Evolutionary conservation across 2,797 vertebrate species (phyloP), one percentile per base, ranked within the genome.

Genomic region (Gephyroberyx darwinii): DNA sequence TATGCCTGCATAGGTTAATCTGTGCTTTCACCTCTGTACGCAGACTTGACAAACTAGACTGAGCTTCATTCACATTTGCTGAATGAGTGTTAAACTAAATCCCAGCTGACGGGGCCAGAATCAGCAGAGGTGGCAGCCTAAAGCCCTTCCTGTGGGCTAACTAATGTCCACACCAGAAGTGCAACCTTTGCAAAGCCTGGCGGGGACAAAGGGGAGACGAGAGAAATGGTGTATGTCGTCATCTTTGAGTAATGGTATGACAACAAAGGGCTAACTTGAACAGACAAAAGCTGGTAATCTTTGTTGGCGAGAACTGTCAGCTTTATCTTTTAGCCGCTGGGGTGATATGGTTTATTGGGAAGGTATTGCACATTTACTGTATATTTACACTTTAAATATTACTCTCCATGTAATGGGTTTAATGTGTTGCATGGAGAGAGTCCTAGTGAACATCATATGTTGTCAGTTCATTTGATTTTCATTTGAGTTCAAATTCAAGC

Each of bases 81-180:
- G 93, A 94, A 90, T 91, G 84, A 86, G 90, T 85, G 84, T 92
- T 94, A 91, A 86, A 77, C 76, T 92, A 94, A 94, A 94, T 89
- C 93, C 93, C 83, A 80, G 87, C 88, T 89, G 89, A 91, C 89
- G 1, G 84, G 74, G 84, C 77, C 84, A 85, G 88, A 91, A 80
- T 85, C 37, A 60, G 69, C 37, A 69, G 87, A 90, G 85, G 76
- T 83, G 88, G 77, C 72, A 61, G 88, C 74, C 82, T 78, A 77
- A 88, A 89, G 88, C 89, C 75, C 88, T 88, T 93, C 91, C 92
- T 89, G 91, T 80, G 81, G 86, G 74, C 84, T 71, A 71, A 84
- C 87, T 68, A 90, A 86, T 73, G 90, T 90, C 90, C 87, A 89
- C 89, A 89, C 19, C 82, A 91, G 89, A 94, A 92, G 72, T 91